Evolutionary conservation across 2,797 vertebrate species (phyloP), one percentile per base, ranked within the genome.

Genomic region (Sciurus vulgaris): DNA sequence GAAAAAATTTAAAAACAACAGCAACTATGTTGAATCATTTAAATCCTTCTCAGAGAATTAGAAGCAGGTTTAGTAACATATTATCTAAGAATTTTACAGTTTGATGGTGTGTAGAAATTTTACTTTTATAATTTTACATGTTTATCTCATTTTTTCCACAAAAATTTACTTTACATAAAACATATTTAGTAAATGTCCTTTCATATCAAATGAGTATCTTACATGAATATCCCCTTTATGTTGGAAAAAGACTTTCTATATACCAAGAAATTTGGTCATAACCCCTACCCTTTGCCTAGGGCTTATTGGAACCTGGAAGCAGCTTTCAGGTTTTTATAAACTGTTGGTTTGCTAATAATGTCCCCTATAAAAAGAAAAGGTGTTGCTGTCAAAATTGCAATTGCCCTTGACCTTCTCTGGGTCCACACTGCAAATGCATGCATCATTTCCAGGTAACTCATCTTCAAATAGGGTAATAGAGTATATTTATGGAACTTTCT

Each of bases 31-130:
- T 88, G 20, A 97, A 95, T 65, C 47, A 70, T 81, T 97, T 96
- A 94, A 97, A 89, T 33, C 1, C 22, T 51, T 87, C 96, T 95
- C 61, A 96, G 96, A 97, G 41, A 49, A 33, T 89, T 97, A 97
- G 81, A 97, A 93, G 91, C 74, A 96, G n/a, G 69, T 11, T 3
- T 35, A 90, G 94, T 96, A 69, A 69, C 14, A 35, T 11, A 26
- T 30, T 17, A 38, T 51, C 59, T 73, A 89, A 95, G 70, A 47
- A 96, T 38, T 97, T 49, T 86, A 93, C 28, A 79, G 0, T 76
- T 96, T 85, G 61, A 91, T 72, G 61, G 95, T 96, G 91, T 47
- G 15, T 61, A 89, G 47, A 88, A 86, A 28, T 95, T 89, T 24
- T 49, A 96, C 20, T 35, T 3, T 91, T 54, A 93, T 94, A 86